phyloP scores from a whole-genome alignment of 30 jellyfish, hydroid and myxozoan species.

The Aurelia coerulea region DNA sequence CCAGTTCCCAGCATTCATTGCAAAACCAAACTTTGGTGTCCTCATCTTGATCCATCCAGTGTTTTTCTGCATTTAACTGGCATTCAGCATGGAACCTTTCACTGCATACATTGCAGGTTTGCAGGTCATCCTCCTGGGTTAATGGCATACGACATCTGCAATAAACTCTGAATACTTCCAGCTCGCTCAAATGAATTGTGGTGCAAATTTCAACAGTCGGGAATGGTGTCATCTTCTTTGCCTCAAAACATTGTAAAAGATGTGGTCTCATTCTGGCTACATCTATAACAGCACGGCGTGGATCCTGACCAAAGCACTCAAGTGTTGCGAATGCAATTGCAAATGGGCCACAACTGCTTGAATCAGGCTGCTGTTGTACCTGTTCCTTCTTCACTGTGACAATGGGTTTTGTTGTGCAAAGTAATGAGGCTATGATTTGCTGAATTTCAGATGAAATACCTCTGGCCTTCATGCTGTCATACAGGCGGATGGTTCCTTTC shows the following conservation, averaged over 20 bases:
- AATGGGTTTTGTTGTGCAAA: not conserved
- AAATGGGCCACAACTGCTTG: conserved; percentile 13
- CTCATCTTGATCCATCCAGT: conserved; percentile 6
- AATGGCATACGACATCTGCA: conserved; percentile 11
- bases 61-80: not conserved
- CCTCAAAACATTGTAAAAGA: too few species aligned
- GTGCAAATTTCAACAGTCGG: conserved; percentile 4
- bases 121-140: not conserved
- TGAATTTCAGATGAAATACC: not conserved
- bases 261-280: too few species aligned
- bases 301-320: not conserved
- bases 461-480: conserved; percentile 10
- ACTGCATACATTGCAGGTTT: conserved; percentile 1
- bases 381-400: not conserved
- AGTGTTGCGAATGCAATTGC: conserved; percentile 15
- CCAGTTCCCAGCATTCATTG: conserved; percentile 15
- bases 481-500: not conserved
- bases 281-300: too few species aligned
- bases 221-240: too few species aligned
- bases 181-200: not conserved
- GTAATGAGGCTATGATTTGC: not conserved
- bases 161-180: conserved; percentile 17
- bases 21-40: not conserved
- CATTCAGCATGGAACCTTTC: conserved; percentile 17
- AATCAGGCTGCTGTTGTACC: conserved; percentile 13